Evolutionary conservation across 2,113 vertebrate species (phyloP), one percentile per base, ranked within the genome.

Genomic region (Benthochromis sp.): DNA sequence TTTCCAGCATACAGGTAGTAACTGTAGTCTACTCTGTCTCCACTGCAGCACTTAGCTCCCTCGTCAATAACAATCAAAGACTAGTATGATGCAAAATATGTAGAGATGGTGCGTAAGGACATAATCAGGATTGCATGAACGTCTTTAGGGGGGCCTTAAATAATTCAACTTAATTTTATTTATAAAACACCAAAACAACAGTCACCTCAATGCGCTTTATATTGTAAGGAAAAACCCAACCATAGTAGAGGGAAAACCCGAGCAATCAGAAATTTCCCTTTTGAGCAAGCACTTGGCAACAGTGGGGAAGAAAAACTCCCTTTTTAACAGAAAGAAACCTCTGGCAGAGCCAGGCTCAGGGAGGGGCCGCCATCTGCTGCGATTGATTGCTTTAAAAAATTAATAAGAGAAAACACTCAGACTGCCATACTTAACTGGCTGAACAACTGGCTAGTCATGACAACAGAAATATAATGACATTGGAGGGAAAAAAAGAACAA

Each of bases 401-500:
- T 17, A 47, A 27, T 29, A 47, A 17, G 24, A 29, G 9, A 47
- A 76, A 76, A 76, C 14, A 11, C 21, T 29, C 4, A 76, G 16
- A 19, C 6, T 50, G 71, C 71, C 27, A 29, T 31, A 29, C 43
- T 29, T 11, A 50, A 19, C 43, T 47, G 24, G 16, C 27, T 8
- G 29, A 47, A 34, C 43, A 50, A 19, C 24, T 47, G 24, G 43
- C 17, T 6, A 31, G 17, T 78, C 59, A 31, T 52, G 19, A 66
- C 19, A 13, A n/a, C 34, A 66, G 34, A 38, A 66, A 38, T 38
- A 66, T 66, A 38, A 66, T 38, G 19, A 66, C 61, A 66, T 38
- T n/a, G 7, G 61, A 12, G 61, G 31, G 10, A 0, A 10, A 45
- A 6, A 71, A 14, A 8, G 1, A 21, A 40, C 0, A 14, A 43